These are phyloP conservation scores for Zapus hudsonius DNA, from an alignment of 2,113 vertebrate genomes.

Conservation along the genomic window DNA sequence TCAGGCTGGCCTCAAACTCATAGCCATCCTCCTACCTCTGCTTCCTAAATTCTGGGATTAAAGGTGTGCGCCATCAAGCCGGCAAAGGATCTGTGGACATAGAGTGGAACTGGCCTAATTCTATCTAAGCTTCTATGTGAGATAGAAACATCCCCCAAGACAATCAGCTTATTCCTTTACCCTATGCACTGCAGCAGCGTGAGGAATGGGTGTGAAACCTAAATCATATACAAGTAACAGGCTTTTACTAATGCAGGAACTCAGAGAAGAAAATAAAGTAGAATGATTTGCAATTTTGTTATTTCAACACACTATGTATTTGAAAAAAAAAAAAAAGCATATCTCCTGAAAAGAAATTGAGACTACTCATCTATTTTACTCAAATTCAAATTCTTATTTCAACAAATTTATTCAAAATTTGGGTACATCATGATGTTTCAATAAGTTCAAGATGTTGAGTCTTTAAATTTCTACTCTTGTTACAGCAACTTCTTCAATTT, in stretches of 20 bases:
- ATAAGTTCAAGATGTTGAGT: conserved; percentile 5
- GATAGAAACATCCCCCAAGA: not conserved
- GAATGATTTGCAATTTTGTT: not conserved
- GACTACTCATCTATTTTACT: conserved; percentile 13
- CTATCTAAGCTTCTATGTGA: not conserved
- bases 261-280: not conserved
- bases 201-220: not conserved
- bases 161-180: not conserved
- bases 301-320: no score
- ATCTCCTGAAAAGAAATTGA: conserved; percentile 48
- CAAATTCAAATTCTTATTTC: conserved; percentile 57
- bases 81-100: not conserved
- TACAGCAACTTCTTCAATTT: conserved; percentile 17
- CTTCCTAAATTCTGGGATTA: no score
- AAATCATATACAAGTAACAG: no score
- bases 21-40: no score
- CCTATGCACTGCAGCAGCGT: not conserved
- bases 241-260: not conserved
- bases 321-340: not conserved
- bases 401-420: conserved; percentile 25
- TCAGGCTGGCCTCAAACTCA: no score
- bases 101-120: not conserved
- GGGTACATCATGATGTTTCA: not conserved
- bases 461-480: not conserved
- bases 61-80: no score